Evolutionary conservation across 2,888 invertebrate genomes (phyloP).

Genomic region (Eurois occulta): DNA sequence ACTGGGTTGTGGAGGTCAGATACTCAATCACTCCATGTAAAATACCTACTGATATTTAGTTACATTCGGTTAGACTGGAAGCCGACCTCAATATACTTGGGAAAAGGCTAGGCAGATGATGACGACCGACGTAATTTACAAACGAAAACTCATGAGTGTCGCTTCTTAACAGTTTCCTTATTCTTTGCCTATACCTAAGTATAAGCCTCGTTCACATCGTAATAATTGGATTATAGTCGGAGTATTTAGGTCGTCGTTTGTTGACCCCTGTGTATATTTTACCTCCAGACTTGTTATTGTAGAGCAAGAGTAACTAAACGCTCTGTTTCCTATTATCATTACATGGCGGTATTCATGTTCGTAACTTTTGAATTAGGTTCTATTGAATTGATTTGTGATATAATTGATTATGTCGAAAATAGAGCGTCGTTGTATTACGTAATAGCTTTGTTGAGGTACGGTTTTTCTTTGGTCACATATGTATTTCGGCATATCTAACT

Average conservation of each 20-base stretch:
- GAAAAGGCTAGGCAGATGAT: neutral
- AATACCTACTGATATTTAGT: too few relatives aligned
- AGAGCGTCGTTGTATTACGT: neutral
- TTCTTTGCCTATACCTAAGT: slow-evolving; percentile 36
- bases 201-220: slow-evolving; percentile 72
- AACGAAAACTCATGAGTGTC: neutral
- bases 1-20: too few relatives aligned
- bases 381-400: slow-evolving; percentile 31
- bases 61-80: too few relatives aligned
- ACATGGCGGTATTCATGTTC: slow-evolving; percentile 22
- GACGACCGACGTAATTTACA: neutral
- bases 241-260: slow-evolving; percentile 84
- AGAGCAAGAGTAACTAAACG: slow-evolving; percentile 67
- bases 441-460: neutral
- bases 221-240: slow-evolving; percentile 82
- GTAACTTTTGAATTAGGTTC: slow-evolving; percentile 8
- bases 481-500: neutral
- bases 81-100: too few relatives aligned
- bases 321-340: slow-evolving; percentile 68
- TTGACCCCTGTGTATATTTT: slow-evolving; percentile 78
- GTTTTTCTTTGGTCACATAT: neutral
- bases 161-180: slow-evolving; percentile 1
- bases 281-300: slow-evolving; percentile 78
- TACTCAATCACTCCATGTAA: too few relatives aligned
- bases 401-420: slow-evolving; percentile 18